Evolutionary conservation across 2,888 invertebrate species (phyloP), one percentile per base, ranked within the genome.

Genomic region (Pammene aurita): DNA sequence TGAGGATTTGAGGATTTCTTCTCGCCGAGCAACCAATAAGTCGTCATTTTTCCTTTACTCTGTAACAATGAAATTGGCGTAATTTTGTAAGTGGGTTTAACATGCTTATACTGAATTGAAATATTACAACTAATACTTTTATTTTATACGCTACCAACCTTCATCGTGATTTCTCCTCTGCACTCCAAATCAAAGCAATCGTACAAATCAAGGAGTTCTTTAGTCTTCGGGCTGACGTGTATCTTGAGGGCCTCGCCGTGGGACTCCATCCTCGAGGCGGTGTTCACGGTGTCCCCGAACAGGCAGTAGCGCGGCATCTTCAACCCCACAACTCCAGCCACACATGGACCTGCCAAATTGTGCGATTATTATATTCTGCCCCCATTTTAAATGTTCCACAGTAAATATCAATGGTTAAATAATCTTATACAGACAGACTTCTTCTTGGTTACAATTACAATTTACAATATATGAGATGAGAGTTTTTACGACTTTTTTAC

Each of bases 261-360:
- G 7, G 97, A 97, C 86, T 97, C 97, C 97, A 97, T 97, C 73
- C 97, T 93, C 0, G 96, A 97, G 0, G 97, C 97, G 0, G 97
- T 97, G 83, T 97, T 98, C 5, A 98, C 98, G 0, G 98, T 98
- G 82, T 98, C 98, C 0, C 98, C 97, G 80, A 98, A 98, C 13
- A 98, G 93, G 82, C 98, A 98, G 84, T 98, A 98, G 66, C 98
- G 93, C 0, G 98, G 98, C 98, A 98, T 98, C 89, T 98, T 98
- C 41, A 97, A 92, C 0, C 98, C 98, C 0, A 98, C 98, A 1
- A 98, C 98, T 0, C 98, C 98, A 9, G 97, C 96, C 7, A 96
- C 96, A 80, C 96, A 96, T 5, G 96, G 95, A 61, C 96, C 96
- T 95, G 74, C n/a, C 26, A 61, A 50, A 46, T 9, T 18, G n/a